Percentiles rank a stretch among this genome's conserved stretches.
phyloP scores from a whole-genome alignment of 1,140 invertebrate species.

The Bombus fervidus region DNA sequence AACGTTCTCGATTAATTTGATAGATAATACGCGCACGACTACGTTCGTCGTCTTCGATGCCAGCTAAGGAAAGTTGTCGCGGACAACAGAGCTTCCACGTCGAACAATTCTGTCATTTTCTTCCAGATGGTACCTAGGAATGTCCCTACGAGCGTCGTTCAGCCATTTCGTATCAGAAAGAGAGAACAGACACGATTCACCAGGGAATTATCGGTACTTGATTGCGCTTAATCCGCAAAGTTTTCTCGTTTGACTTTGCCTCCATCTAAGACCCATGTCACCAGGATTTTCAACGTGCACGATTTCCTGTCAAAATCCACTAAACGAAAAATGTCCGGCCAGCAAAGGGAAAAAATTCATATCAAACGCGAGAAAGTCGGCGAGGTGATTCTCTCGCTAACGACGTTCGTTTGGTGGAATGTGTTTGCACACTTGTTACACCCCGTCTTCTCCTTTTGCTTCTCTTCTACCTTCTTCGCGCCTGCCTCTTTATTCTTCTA shows the following conservation, averaged over 20 bases:
- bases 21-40: constrained; percentile 59
- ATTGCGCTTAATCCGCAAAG: constrained; percentile 70
- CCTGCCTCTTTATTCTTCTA: not conserved
- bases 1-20: constrained; percentile 64
- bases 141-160: not conserved
- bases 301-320: constrained; percentile 40
- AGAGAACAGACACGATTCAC: constrained; percentile 53
- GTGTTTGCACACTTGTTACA: constrained; percentile 61
- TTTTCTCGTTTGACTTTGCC: constrained; percentile 68
- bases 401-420: constrained; percentile 56
- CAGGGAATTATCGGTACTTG: constrained; percentile 68
- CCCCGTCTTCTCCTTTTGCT: not conserved
- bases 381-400: constrained; percentile 59
- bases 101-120: constrained; percentile 47
- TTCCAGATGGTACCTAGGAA: constrained; percentile 42
- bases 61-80: constrained; percentile 12
- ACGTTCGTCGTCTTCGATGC: constrained; percentile 40
- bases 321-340: constrained; percentile 53
- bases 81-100: constrained; percentile 23
- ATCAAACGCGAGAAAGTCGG: constrained; percentile 55
- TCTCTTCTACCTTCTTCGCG: not conserved
- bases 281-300: constrained; percentile 13
- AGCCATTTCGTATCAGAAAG: not conserved
- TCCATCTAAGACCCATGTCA: constrained; percentile 31
- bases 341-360: constrained; percentile 58